These are phyloP conservation scores for Zelostemma sp. DNA, from an alignment of 1,140 invertebrate genomes.

Conservation along the genomic window DNA sequence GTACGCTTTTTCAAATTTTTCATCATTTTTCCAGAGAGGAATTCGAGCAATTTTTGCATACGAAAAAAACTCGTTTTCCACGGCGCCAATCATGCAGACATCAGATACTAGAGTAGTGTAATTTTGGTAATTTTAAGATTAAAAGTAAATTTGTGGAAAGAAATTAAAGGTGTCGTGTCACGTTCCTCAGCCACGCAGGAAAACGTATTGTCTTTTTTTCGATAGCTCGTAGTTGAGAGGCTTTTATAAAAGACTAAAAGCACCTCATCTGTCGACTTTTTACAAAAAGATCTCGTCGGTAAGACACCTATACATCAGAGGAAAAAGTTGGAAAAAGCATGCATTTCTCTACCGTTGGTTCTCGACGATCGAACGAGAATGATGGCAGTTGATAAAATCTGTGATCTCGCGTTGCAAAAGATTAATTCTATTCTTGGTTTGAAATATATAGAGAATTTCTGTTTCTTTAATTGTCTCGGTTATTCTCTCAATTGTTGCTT, in stretches of 20 bases:
- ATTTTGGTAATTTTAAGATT: too few relatives aligned
- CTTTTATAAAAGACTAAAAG: conserved; percentile 17
- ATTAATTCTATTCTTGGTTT: background rate
- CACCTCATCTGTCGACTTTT: conserved; percentile 8
- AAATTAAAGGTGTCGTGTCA: conserved; percentile 3
- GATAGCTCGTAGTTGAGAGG: conserved; percentile 21
- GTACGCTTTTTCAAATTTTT: background rate
- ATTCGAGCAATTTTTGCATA: background rate
- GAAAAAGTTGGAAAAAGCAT: background rate
- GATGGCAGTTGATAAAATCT: background rate
- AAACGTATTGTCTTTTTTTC: conserved; percentile 30
- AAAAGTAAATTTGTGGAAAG: background rate
- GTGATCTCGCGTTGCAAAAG: background rate
- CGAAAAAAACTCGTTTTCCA: too few relatives aligned
- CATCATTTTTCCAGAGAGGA: background rate
- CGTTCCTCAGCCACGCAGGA: conserved; percentile 30
- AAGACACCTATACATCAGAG: background rate
- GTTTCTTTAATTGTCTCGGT: background rate
- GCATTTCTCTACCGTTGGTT: too few relatives aligned
- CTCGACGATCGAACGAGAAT: background rate
- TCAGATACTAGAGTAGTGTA: too few relatives aligned
- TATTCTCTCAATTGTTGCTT: too few relatives aligned
- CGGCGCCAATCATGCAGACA: too few relatives aligned
- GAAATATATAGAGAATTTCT: background rate
- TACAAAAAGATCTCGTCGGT: background rate